Evolutionary conservation across 2,888 invertebrate genomes (phyloP), one percentile per base, ranked within the genome.

Genomic region (Bimastos eiseni): DNA sequence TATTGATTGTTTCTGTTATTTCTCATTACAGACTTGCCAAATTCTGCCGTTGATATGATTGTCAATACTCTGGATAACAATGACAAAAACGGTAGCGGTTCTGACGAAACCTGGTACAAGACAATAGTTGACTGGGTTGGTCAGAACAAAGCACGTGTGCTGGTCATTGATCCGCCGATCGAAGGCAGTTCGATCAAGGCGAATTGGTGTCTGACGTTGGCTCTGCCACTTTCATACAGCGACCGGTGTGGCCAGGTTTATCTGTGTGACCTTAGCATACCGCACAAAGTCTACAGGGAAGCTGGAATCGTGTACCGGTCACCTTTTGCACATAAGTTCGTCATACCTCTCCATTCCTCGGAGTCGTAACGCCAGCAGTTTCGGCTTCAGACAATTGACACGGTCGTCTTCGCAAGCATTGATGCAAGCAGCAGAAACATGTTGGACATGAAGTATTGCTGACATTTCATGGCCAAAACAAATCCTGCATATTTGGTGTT

Each of bases 211-310:
- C 95, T 97, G 92, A 95, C 97, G 92, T 96, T 97, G 89, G 96
- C 96, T 89, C 95, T 97, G 93, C 97, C 97, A 83, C 95, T 97
- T 89, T 95, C 96, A 17, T 96, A 96, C 94, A 96, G 96, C 93
- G 96, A 96, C 91, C 92, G 92, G 84, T 93, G 93, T 88, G 97
- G 97, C 89, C 94, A 94, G 91, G 96, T 98, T 93, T 98, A 97
- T 96, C 96, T 98, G 92, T 97, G 97, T 95, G 97, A 98, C 96
- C 96, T 98, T 94, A 97, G 97, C 93, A 96, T 98, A 94, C 98
- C 98, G 44, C 96, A 96, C 93, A 96, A 96, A 94, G 96, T 98
- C 93, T 98, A 97, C 95, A 95, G 96, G 90, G 97, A 97, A 93
- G 96, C 97, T 93, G 97, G 97, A 91, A 97, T 98, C 92, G 96